Evolutionary conservation across 2,888 invertebrate species (phyloP), one percentile per base, ranked within the genome.

Genomic region (Campoletis raptor): DNA sequence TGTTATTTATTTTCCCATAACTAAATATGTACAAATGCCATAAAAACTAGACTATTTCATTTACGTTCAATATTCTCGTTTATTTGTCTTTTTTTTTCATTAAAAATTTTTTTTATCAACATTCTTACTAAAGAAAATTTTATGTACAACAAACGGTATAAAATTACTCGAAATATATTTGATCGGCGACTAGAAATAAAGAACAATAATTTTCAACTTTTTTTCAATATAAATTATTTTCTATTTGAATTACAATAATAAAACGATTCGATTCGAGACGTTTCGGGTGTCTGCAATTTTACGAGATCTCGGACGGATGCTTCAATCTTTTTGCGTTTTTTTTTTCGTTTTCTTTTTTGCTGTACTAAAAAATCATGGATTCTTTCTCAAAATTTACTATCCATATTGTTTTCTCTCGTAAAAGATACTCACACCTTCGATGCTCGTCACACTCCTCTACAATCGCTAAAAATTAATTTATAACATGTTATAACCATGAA

Each of bases 131-230:
- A 77, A 83, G 80, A 40, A 82, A 40, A 61, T 77, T 57, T 81
- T 86, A 86, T 84, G 61, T 86, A 84, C 83, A 86, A 84, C 84
- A 81, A 86, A 78, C 78, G 72, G 86, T 86, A 86, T 81, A 86
- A 86, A 86, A 86, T 86, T 86, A 86, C 86, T 86, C 52, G 83
- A 86, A 86, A 84, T 81, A 77, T 80, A 57, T 83, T 40, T 78
- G 36, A 83, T 83, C 77, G 78, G 73, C 73, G 52, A 80, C 81
- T 84, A 81, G 52, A 84, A 86, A 84, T 74, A 61, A 86, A 78
- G 64, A 57, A 83, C 37, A 83, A 64, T 78, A 74, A 10, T 57
- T 70, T 8, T 70, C 69, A 70, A 70, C 24, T 48, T 52, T 10
- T 42, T 24, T 57, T 2, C 21, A n/a, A 24, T 67, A 67, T 66